phyloP scores from a whole-genome alignment of 2,113 vertebrate species.

The Phyllostomus hastatus region DNA sequence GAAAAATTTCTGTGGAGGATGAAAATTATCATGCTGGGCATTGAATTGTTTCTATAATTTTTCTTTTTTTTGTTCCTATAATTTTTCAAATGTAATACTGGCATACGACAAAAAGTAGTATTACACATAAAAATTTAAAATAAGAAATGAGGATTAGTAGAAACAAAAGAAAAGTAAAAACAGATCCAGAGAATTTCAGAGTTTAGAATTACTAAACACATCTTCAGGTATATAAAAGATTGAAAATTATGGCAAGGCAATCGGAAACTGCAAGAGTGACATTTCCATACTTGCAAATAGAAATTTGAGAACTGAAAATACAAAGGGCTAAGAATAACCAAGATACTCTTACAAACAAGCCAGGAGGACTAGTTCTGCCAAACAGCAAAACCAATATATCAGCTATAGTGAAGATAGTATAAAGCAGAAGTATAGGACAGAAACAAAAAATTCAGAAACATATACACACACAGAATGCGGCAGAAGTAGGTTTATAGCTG shows the following conservation, averaged over 20 bases:
- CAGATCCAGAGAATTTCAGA: not conserved
- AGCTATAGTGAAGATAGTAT: not conserved
- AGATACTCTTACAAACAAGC: not conserved
- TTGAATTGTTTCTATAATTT: not conserved
- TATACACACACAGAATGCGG: not conserved
- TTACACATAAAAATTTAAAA: not conserved
- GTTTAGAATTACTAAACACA: not conserved
- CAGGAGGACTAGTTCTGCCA: not conserved
- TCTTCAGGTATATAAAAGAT: not conserved
- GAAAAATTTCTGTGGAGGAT: not conserved
- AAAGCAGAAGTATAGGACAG: not conserved
- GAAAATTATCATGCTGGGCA: not conserved
- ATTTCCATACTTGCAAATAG: constrained; percentile 4
- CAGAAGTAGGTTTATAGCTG: not conserved
- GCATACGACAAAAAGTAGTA: not conserved
- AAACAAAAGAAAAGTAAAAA: constrained; percentile 1
- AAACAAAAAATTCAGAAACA: not conserved
- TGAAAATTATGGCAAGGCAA: not conserved
- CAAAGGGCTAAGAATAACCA: constrained; percentile 38
- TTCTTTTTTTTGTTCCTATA: not conserved
- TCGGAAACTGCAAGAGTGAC: not conserved
- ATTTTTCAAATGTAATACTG: constrained; percentile 13
- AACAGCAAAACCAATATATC: not conserved
- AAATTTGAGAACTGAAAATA: constrained; percentile 51
- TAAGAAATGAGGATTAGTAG: not conserved